phyloP scores from a whole-genome alignment of 2,888 invertebrate species.

The Agrochola macilenta region DNA sequence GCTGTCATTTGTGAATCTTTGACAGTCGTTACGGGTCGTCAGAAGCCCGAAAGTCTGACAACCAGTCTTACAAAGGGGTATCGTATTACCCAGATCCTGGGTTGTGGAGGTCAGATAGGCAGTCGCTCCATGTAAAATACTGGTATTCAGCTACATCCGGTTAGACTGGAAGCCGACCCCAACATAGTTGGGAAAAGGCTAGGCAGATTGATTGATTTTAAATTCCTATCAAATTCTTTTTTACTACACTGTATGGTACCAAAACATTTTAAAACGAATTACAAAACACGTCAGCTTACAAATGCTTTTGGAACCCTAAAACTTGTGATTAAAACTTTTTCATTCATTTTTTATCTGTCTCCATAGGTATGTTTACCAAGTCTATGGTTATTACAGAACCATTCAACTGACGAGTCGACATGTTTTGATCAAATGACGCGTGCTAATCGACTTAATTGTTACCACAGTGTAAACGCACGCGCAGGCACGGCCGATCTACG shows the following conservation, averaged over 20 bases:
- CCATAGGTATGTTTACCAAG: conserved; percentile 65
- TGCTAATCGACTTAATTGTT: conserved; percentile 89
- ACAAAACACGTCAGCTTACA: neutral
- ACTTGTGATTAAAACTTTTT: conserved; percentile 61
- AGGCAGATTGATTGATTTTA: too few species aligned
- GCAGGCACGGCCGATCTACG: conserved; percentile 66
- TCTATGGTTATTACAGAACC: conserved; percentile 73
- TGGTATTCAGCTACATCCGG: too few species aligned
- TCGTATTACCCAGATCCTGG: too few species aligned
- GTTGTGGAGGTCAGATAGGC: too few species aligned
- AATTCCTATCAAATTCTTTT: too few species aligned
- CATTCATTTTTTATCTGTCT: conserved; percentile 67
- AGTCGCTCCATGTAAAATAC: too few species aligned
- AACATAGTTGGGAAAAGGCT: too few species aligned
- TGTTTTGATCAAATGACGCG: conserved; percentile 88
- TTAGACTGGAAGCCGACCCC: too few species aligned
- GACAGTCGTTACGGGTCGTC: too few species aligned
- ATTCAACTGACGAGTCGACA: conserved; percentile 79
- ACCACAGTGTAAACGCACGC: conserved; percentile 72
- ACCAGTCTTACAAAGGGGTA: too few species aligned
- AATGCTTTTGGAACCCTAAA: conserved; percentile 35
- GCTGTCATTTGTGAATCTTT: too few species aligned
- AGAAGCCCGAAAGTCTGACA: too few species aligned
- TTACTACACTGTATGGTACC: neutral
- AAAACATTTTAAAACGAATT: neutral